phyloP scores from a whole-genome alignment of 23 tunicate species.

The Trididemnum nubilum region DNA sequence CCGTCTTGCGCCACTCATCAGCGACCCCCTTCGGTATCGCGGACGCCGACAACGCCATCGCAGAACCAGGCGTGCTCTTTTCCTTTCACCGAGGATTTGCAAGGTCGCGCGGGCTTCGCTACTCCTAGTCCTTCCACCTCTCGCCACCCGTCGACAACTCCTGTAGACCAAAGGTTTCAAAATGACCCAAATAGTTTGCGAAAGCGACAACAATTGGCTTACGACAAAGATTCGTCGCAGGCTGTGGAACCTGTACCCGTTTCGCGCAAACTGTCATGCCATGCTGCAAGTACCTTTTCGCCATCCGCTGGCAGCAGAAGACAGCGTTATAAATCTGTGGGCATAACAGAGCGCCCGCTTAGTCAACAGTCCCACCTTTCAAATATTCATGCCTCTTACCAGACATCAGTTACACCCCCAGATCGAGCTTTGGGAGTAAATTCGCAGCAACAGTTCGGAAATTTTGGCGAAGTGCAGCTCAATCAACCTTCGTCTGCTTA shows the following conservation, averaged over 20 bases:
- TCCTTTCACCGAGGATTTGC: constrained; percentile 1
- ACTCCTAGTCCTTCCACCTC: constrained; percentile 3
- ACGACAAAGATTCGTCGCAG: constrained; percentile 13
- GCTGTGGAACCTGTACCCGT: neutral
- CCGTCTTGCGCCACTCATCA: neutral
- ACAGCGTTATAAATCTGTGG: constrained; percentile 31
- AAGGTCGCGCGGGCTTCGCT: neutral
- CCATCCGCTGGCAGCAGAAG: constrained; percentile 18
- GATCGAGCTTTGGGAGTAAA: neutral
- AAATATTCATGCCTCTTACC: constrained; percentile 23
- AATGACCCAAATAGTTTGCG: constrained; percentile 18
- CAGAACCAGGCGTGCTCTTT: constrained; percentile 15
- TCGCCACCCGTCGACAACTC: constrained; percentile 23
- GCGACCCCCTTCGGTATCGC: neutral
- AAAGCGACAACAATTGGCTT: constrained; percentile 58
- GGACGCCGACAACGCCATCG: constrained; percentile 18
- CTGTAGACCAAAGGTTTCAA: neutral
- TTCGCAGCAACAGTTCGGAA: neutral
- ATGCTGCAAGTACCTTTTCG: neutral
- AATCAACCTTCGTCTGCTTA: neutral
- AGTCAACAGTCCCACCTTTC: constrained; percentile 34
- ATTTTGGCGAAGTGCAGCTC: neutral
- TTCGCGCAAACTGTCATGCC: neutral
- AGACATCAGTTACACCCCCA: constrained; percentile 36
- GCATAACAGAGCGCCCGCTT: constrained; percentile 39